These are phyloP conservation scores for Lasioglossum morio DNA, from an alignment of 2,888 invertebrate species.

Conservation along the genomic window DNA sequence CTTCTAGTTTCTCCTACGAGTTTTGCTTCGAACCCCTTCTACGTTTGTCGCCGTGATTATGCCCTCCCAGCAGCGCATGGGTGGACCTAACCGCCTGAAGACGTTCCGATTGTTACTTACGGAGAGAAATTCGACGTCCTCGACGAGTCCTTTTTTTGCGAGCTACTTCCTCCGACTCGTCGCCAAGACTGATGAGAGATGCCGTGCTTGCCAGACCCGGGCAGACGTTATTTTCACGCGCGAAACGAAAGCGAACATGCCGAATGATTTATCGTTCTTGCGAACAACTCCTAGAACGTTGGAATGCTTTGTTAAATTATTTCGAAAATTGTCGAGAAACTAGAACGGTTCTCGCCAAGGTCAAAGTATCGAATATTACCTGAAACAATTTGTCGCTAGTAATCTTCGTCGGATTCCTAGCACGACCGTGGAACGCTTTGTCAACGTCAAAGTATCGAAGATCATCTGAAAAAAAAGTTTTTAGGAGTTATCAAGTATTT, in stretches of 20 bases:
- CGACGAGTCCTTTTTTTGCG: not conserved
- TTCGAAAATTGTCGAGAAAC: not conserved
- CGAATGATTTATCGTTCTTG: not conserved
- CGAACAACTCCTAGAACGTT: too few species aligned
- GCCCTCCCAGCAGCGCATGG: conserved; percentile 31
- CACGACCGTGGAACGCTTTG: too few species aligned
- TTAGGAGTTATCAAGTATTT: too few species aligned
- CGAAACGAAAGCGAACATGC: not conserved
- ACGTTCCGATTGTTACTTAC: conserved; percentile 63
- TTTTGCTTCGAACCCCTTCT: conserved; percentile 5
- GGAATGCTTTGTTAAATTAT: not conserved
- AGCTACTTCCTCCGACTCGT: not conserved
- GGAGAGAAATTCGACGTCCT: conserved; percentile 35
- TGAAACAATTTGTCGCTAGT: too few species aligned
- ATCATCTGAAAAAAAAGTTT: too few species aligned
- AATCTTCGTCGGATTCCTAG: not conserved
- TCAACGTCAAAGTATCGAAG: too few species aligned
- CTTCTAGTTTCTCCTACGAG: not conserved
- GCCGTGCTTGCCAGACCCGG: not conserved
- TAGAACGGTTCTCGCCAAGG: too few species aligned
- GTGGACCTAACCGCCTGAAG: conserved; percentile 61
- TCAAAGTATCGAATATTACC: too few species aligned
- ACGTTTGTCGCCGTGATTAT: conserved; percentile 16
- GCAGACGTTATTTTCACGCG: not conserved
- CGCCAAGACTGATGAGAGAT: conserved; percentile 24